Evolutionary conservation across 53 echinoderm and acorn worm species (phyloP).

Genomic region (Glandiceps talaboti): DNA sequence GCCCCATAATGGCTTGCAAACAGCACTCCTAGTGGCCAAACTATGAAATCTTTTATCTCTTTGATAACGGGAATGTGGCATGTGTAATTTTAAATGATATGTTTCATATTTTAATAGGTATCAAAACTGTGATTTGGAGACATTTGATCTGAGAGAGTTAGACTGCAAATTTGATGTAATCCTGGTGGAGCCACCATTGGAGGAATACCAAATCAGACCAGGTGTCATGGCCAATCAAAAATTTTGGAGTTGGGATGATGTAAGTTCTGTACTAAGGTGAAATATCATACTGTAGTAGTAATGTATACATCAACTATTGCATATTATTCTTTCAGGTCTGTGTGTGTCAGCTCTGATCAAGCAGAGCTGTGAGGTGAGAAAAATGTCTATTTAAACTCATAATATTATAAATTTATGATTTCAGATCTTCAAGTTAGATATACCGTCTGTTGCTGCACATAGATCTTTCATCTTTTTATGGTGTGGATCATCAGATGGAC

Average conservation of each 20-base stretch:
- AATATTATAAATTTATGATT: too few relatives aligned
- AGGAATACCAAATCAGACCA: slow-evolving; percentile 82
- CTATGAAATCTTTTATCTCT: too few relatives aligned
- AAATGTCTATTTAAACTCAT: too few relatives aligned
- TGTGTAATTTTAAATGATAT: too few relatives aligned
- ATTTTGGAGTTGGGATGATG: slow-evolving; percentile 98
- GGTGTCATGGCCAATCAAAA: slow-evolving; percentile 83
- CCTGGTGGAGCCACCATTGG: slow-evolving; percentile 69
- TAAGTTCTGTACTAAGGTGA: slow-evolving; percentile 48
- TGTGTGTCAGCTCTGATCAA: too few relatives aligned
- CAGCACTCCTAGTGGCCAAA: too few relatives aligned
- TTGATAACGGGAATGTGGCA: too few relatives aligned
- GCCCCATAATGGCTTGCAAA: too few relatives aligned
- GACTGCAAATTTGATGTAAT: slow-evolving; percentile 87
- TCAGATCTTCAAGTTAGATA: slow-evolving; percentile 71
- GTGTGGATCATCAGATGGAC: slow-evolving; percentile 83
- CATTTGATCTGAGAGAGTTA: slow-evolving; percentile 68
- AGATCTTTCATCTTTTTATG: slow-evolving; percentile 94
- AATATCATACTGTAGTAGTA: slow-evolving; percentile 79
- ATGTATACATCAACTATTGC: too few relatives aligned
- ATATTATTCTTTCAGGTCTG: too few relatives aligned
- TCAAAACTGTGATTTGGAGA: slow-evolving; percentile 78
- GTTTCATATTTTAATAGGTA: slow-evolving; percentile 44
- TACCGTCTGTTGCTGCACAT: slow-evolving; percentile 72
- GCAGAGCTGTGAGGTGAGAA: too few relatives aligned